These are phyloP conservation scores for Drosophila kepulauana DNA, from an alignment of 1,140 invertebrate species.

Conservation along the genomic window DNA sequence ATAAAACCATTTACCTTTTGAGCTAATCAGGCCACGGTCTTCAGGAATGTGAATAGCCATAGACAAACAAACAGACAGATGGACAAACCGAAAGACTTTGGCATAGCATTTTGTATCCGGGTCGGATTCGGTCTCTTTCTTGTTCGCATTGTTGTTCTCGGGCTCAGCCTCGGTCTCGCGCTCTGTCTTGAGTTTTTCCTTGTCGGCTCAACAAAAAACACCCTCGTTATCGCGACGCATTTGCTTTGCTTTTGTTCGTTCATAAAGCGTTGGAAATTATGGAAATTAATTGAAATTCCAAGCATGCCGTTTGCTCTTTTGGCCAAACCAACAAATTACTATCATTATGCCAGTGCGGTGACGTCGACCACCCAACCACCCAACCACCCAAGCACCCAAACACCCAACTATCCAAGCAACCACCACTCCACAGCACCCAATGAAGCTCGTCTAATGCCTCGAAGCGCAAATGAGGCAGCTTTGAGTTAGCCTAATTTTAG, in stretches of 20 bases:
- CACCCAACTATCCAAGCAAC: not conserved
- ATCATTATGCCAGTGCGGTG: slow-evolving; percentile 73
- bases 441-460: slow-evolving; percentile 10
- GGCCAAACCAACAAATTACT: slow-evolving; percentile 83
- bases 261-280: slow-evolving; percentile 84
- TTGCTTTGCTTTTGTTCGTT: slow-evolving; percentile 53
- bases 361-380: slow-evolving; percentile 16
- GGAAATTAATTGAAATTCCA: slow-evolving; percentile 85
- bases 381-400: not conserved
- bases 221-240: slow-evolving; percentile 35
- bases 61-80: not conserved
- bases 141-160: no score
- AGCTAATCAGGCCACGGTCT: not conserved
- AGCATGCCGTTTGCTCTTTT: slow-evolving; percentile 82
- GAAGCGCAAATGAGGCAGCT: slow-evolving; percentile 48
- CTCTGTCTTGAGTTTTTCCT: slow-evolving; percentile 12
- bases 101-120: slow-evolving; percentile 16
- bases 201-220: slow-evolving; percentile 38
- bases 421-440: not conserved
- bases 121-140: not conserved
- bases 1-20: slow-evolving; percentile 9
- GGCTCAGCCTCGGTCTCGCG: not conserved
- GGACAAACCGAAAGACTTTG: not conserved
- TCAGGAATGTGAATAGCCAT: not conserved
- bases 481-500: slow-evolving; percentile 68